phyloP scores from a whole-genome alignment of 2,113 vertebrate species.

The Turnix velox region DNA sequence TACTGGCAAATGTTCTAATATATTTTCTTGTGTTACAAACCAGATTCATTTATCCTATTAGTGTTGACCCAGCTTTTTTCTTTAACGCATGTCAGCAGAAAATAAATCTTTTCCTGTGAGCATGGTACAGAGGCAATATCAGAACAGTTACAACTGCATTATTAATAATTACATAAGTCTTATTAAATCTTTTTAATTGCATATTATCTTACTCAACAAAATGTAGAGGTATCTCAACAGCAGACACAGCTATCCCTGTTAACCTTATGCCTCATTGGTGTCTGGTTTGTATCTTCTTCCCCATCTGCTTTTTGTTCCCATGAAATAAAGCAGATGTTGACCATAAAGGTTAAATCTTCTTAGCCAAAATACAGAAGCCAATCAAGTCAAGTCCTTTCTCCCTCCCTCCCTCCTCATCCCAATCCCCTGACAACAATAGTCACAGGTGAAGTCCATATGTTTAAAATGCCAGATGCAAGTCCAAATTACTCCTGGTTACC shows the following conservation, averaged over 20 bases:
- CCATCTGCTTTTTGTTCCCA: slow-evolving; percentile 30
- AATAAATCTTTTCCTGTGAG: neutral
- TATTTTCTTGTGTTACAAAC: neutral
- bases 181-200: neutral
- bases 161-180: neutral
- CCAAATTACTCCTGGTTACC: slow-evolving; percentile 11
- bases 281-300: neutral
- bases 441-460: neutral
- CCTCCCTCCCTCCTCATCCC: neutral
- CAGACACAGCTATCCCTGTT: neutral
- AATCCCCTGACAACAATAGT: neutral
- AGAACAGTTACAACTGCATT: neutral
- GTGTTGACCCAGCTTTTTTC: neutral
- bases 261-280: neutral
- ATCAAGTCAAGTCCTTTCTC: neutral
- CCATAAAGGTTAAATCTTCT: neutral
- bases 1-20: neutral
- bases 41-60: neutral
- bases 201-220: neutral
- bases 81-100: neutral
- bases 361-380: slow-evolving; percentile 35
- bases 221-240: neutral
- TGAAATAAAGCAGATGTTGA: slow-evolving; percentile 25
- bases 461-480: neutral
- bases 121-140: neutral